Conservation (phyloP, 2,797 vertebrate genomes). For the Schizopygopsis pylzovi region DNA sequence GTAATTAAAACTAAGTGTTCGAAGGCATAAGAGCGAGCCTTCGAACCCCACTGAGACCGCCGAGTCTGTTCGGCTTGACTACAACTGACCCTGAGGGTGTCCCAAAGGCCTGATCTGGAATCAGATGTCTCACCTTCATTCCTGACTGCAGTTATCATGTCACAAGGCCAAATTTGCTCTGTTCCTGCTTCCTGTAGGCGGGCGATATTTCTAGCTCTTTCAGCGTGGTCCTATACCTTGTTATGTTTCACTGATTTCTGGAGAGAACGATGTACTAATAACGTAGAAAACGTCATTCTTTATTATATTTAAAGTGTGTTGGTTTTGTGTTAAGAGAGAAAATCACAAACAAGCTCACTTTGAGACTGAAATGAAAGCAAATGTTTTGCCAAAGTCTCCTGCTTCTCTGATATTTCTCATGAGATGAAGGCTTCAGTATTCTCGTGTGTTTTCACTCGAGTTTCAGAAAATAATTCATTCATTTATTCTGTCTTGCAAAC, state of each 20-base stretch:
- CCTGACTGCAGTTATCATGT: constrained; percentile 52
- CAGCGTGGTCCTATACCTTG: neutral
- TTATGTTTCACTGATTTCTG: constrained; percentile 17
- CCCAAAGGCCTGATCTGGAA: constrained; percentile 52
- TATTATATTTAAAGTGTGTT: neutral
- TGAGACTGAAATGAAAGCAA: neutral
- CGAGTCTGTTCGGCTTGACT: constrained; percentile 31
- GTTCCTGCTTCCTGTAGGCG: constrained; percentile 40
- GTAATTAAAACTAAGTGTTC: constrained; percentile 80
- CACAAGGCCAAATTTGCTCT: constrained; percentile 52
- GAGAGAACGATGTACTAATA: neutral
- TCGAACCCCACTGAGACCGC: constrained; percentile 45
- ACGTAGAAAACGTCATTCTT: neutral
- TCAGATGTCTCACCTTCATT: constrained; percentile 55
- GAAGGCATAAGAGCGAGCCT: constrained; percentile 73
- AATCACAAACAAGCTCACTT: neutral
- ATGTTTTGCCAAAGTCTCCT: neutral
- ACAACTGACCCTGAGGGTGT: constrained; percentile 31
- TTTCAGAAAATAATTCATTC: neutral
- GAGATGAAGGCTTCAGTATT: neutral
- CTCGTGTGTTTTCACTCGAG: neutral
- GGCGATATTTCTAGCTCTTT: neutral
- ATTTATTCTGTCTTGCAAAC: neutral
- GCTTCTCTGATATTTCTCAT: neutral
- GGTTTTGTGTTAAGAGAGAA: neutral